Base-by-base conservation (phyloP, 37 sponge, comb jelly and placozoan genomes). In the Eunapius fragilis region DNA sequence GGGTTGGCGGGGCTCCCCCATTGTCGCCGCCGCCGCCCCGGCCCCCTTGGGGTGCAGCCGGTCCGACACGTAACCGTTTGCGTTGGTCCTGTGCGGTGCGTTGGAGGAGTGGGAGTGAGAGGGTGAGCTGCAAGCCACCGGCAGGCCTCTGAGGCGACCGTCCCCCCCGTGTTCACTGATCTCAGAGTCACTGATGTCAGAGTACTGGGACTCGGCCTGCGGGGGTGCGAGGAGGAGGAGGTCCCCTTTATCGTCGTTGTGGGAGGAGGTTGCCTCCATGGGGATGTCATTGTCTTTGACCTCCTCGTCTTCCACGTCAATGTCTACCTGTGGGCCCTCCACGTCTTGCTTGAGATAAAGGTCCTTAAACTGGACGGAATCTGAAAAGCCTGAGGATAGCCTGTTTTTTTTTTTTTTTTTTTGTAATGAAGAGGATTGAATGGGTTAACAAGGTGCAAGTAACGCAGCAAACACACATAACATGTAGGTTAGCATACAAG, bases 171-270 rank as follows among this genome's bases (percentile, higher is more conserved):
- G 36, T 31, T 85, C 92, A 30, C 25, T 58, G 49, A 88, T 85
- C 84, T 88, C 87, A 0, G 80, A 75, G 27, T 91, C 92, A 68
- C 92, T 91, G 69, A 91, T 87, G 74, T 91, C 92, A 0, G 92
- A 91, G 80, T 84, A 88, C 23, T 91, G 71, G 71, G 12, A 78
- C 41, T 76, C 88, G 19, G 33, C 69, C 47, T 37, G 31, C 68
- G 37, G 70, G 31, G 68, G 33, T 0, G 27, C 76, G 9, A 37
- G 36, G 35, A 35, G 35, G 37, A 17, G 36, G 12, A 4, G 10
- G 31, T 76, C n/a, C 10, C 37, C 7, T 31, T 24, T 45, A 37
- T 76, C n/a, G 25, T 76, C 75, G 7, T 34, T 76, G 22, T 23
- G 32, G 14, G 76, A 76, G 9, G 35, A 35, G 76, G 23, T 31